Percentiles rank a stretch among this genome's conserved stretches.
Evolutionary conservation across 2,797 vertebrate genomes (phyloP).

Genomic region (Rhynchonycteris naso): DNA sequence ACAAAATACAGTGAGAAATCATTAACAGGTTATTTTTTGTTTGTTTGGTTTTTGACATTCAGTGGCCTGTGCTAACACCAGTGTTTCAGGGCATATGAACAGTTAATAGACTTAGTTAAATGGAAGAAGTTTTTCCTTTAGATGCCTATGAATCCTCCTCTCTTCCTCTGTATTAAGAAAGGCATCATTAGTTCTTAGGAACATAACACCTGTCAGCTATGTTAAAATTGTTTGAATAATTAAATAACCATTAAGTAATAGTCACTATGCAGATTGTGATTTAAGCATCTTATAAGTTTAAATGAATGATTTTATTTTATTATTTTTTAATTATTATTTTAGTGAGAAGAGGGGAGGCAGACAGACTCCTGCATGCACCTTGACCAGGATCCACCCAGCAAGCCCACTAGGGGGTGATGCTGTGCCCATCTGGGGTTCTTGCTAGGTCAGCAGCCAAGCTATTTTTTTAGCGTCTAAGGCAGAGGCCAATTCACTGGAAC

Average conservation of each 20-base stretch:
- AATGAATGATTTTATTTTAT: too few relatives aligned
- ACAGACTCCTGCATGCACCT: too few relatives aligned
- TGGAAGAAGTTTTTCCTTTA: background rate
- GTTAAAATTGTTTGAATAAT: conserved; percentile 20
- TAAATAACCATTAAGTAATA: conserved; percentile 17
- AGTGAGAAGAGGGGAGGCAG: too few relatives aligned
- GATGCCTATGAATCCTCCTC: background rate
- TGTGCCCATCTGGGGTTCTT: too few relatives aligned
- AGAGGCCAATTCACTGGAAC: too few relatives aligned
- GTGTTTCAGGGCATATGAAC: background rate
- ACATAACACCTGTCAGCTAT: background rate
- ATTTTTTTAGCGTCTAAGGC: too few relatives aligned
- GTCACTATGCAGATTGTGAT: conserved; percentile 6
- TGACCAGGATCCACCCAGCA: too few relatives aligned
- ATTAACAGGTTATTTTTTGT: background rate
- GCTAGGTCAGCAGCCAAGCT: too few relatives aligned
- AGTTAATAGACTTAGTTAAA: background rate
- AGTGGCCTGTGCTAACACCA: background rate
- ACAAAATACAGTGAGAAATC: background rate
- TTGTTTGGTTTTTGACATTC: background rate
- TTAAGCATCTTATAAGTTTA: conserved; percentile 19
- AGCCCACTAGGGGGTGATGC: too few relatives aligned
- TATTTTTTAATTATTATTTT: too few relatives aligned
- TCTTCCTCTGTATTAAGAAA: conserved; percentile 27
- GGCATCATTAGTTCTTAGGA: background rate